These are phyloP conservation scores for Orthosia gracilis DNA, from an alignment of 2,888 invertebrate genomes.

Conservation along the genomic window DNA sequence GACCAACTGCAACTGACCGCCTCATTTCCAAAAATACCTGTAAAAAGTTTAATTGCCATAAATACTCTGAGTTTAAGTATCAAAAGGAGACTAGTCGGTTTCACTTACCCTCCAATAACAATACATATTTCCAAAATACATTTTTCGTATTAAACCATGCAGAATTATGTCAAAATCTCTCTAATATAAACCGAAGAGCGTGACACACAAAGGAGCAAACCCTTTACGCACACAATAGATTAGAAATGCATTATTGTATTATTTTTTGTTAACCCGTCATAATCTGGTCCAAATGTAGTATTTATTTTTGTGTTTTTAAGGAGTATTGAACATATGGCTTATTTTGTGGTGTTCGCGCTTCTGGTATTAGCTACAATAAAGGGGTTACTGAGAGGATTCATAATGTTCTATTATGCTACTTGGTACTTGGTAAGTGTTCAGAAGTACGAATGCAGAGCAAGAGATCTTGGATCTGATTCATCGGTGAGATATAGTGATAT, in stretches of 20 bases:
- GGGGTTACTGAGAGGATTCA: neutral
- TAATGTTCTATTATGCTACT: too few relatives aligned
- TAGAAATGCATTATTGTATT: conserved; percentile 67
- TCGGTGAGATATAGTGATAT: too few relatives aligned
- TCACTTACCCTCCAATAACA: conserved; percentile 2
- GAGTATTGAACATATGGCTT: conserved; percentile 51
- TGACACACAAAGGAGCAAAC: conserved; percentile 44
- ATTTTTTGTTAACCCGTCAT: conserved; percentile 80
- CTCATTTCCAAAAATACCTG: conserved; percentile 1
- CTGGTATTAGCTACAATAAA: conserved; percentile 42
- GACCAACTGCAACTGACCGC: neutral
- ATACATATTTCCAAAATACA: conserved; percentile 31
- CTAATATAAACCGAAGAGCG: conserved; percentile 36
- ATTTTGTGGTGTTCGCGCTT: conserved; percentile 25
- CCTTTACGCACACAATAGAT: conserved; percentile 61
- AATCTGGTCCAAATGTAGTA: conserved; percentile 76
- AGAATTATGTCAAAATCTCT: conserved; percentile 55
- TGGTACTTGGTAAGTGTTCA: too few relatives aligned
- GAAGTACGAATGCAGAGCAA: too few relatives aligned
- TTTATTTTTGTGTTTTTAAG: conserved; percentile 67
- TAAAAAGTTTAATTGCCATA: neutral
- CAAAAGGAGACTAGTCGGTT: neutral
- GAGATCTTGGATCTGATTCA: too few relatives aligned
- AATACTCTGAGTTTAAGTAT: neutral
- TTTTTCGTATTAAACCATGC: conserved; percentile 33